Percentiles rank a stretch among this genome's conserved stretches.
These are phyloP conservation scores for Phodopus roborovskii DNA, from an alignment of 2,113 vertebrate species.

Conservation along the genomic window DNA sequence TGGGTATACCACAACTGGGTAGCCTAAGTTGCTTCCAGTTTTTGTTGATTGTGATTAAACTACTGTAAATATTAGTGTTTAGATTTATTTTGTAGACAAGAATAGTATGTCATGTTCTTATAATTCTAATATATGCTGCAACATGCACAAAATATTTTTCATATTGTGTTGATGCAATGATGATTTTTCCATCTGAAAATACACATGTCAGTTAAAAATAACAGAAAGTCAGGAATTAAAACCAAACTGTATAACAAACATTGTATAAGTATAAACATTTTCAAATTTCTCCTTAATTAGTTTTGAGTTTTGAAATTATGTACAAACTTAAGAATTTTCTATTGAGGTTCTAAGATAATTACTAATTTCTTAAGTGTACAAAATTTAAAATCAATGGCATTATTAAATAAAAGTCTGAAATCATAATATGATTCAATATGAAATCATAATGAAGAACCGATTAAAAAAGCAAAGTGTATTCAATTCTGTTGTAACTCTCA, in stretches of 20 bases:
- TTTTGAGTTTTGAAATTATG: background rate
- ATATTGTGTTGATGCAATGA: background rate
- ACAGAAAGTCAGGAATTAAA: background rate
- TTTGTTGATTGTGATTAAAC: background rate
- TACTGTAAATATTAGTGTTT: background rate
- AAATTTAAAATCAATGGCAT: background rate
- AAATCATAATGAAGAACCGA: background rate
- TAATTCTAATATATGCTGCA: slow-evolving; percentile 5
- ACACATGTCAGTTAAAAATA: slow-evolving; percentile 80
- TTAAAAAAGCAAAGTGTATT: background rate
- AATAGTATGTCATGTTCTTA: background rate
- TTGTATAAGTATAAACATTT: background rate
- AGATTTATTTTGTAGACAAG: background rate
- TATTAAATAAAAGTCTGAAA: background rate
- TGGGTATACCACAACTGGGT: background rate
- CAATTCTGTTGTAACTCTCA: background rate
- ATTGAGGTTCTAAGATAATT: background rate
- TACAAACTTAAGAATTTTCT: background rate
- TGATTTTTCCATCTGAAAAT: slow-evolving; percentile 46
- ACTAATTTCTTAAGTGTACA: background rate
- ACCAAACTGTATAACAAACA: slow-evolving; percentile 8
- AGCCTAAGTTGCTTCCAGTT: background rate
- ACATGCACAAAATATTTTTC: slow-evolving; percentile 8
- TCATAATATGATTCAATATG: no score
- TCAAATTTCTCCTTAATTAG: background rate